A percentile compares a stretch with the other conserved stretches of the same genome.
Evolutionary conservation across 2,113 vertebrate species (phyloP).

Genomic region (Pandion haliaetus): DNA sequence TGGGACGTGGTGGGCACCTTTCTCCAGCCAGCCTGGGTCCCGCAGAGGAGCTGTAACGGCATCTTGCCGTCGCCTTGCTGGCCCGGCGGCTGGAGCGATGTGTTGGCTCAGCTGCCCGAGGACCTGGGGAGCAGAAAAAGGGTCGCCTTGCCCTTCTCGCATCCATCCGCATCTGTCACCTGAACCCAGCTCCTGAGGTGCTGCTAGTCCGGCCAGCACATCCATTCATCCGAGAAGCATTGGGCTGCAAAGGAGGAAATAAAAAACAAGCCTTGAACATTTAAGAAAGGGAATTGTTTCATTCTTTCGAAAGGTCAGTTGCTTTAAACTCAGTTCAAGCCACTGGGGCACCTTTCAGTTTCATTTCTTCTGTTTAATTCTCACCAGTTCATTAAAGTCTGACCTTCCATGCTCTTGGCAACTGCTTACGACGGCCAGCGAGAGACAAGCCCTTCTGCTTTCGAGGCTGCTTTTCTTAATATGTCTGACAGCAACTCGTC

Average conservation of each 20-base stretch:
- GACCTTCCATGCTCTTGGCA: conserved; percentile 57
- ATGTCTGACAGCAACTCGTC: conserved; percentile 45
- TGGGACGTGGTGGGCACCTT: background rate
- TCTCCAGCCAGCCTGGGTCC: background rate
- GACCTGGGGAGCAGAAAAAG: background rate
- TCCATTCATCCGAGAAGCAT: background rate
- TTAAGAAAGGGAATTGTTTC: background rate
- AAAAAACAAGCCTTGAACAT: background rate
- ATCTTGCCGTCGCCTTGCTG: background rate
- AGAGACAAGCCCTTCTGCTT: conserved; percentile 37
- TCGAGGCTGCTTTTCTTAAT: conserved; percentile 26
- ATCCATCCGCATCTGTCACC: fast-evolving
- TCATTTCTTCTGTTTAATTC: conserved; percentile 64
- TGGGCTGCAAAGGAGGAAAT: background rate
- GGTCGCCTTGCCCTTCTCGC: fast-evolving
- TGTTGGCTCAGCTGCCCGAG: background rate
- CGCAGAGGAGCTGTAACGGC: background rate
- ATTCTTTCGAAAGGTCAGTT: conserved; percentile 52
- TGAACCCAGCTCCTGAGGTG: background rate
- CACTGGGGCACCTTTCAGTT: conserved; percentile 9
- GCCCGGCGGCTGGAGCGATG: background rate
- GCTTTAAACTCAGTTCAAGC: conserved; percentile 18
- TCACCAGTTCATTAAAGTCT: conserved; percentile 72
- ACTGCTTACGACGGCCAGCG: conserved; percentile 23
- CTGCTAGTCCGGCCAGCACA: background rate